These are phyloP conservation scores for Mallotus villosus DNA, from an alignment of 2,797 vertebrate genomes.

Conservation along the genomic window DNA sequence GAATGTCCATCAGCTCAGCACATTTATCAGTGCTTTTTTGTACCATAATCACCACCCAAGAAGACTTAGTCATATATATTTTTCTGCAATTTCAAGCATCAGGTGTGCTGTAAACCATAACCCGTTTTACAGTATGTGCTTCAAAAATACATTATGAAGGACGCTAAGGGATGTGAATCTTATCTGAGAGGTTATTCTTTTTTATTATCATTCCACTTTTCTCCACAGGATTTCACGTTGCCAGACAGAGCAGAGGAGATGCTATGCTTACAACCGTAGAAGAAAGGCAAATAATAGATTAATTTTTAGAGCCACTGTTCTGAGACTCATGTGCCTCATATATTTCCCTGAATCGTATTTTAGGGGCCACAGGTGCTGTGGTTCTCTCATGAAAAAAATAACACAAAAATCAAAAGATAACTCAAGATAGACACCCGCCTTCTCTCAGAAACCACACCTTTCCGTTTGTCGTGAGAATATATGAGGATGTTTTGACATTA, in stretches of 20 bases:
- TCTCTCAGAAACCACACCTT: conserved; percentile 36
- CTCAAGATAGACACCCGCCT: conserved; percentile 13
- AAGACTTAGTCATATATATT: conserved; percentile 66
- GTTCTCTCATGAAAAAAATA: conserved; percentile 28
- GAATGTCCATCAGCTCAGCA: conserved; percentile 64
- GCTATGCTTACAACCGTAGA: neutral
- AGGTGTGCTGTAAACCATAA: conserved; percentile 34
- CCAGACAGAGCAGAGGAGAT: neutral
- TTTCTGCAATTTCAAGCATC: conserved; percentile 57
- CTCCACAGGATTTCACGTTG: neutral
- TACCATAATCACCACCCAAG: conserved; percentile 31
- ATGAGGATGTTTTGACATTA: conserved; percentile 28
- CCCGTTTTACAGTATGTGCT: neutral
- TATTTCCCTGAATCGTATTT: conserved; percentile 8
- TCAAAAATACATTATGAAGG: neutral
- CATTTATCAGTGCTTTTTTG: conserved; percentile 60
- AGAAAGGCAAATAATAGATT: neutral
- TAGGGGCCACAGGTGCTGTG: conserved; percentile 13
- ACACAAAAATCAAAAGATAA: conserved; percentile 21
- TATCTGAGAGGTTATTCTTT: neutral
- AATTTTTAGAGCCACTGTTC: conserved; percentile 19
- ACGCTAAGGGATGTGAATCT: neutral
- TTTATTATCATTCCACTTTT: neutral
- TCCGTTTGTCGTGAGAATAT: conserved; percentile 43
- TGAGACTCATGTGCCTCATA: conserved; percentile 25